These are phyloP conservation scores for Jacana jacana DNA, from an alignment of 2,113 vertebrate species.

Conservation along the genomic window DNA sequence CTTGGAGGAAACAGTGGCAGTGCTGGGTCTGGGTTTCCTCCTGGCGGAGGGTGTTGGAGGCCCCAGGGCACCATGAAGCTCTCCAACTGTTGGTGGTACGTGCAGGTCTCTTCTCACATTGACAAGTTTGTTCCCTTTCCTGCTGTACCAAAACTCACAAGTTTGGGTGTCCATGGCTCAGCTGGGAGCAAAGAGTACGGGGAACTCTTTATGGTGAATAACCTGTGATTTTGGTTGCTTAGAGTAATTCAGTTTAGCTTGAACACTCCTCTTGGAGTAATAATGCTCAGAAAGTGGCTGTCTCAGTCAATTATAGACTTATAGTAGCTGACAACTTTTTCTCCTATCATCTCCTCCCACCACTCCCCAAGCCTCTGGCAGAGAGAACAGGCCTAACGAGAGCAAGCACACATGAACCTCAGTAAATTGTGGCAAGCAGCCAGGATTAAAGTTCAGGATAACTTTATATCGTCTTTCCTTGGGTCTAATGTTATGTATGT, in stretches of 20 bases:
- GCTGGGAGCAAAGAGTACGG: neutral
- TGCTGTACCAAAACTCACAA: neutral
- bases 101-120: neutral
- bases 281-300: neutral
- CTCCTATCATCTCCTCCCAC: slow-evolving; percentile 14
- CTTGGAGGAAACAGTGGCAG: neutral
- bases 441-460: neutral
- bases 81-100: neutral
- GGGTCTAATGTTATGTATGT: neutral
- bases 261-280: neutral
- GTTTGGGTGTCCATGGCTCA: neutral
- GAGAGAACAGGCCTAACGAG: slow-evolving; percentile 16
- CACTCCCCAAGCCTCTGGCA: slow-evolving; percentile 37
- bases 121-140: neutral
- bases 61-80: neutral
- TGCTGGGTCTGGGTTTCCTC: neutral
- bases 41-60: neutral
- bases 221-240: neutral
- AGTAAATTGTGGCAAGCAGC: neutral
- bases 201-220: neutral
- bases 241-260: neutral
- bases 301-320: slow-evolving; percentile 36
- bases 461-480: neutral
- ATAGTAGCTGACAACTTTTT: neutral
- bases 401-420: neutral